Percentiles rank a stretch among this genome's conserved stretches.
Evolutionary conservation across 92 coral and sea anemone genomes (phyloP).

Genomic region (Paramuricea clavata): DNA sequence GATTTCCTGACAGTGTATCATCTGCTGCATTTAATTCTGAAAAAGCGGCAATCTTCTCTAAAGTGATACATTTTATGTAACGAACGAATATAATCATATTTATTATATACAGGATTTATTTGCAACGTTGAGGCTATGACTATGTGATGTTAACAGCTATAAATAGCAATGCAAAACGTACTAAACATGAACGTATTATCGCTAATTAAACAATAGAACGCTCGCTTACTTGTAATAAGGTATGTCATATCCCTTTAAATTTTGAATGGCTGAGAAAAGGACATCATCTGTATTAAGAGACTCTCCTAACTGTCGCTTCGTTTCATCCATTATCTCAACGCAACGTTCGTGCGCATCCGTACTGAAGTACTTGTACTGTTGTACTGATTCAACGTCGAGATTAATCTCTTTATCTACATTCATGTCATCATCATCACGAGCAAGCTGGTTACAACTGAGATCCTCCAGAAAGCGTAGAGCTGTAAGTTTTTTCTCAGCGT

Average conservation of each 20-base stretch:
- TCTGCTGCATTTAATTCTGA: too few relatives aligned
- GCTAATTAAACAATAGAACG: not conserved
- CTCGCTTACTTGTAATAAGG: not conserved
- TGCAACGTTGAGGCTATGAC: too few relatives aligned
- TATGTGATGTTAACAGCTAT: too few relatives aligned
- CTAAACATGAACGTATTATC: not conserved
- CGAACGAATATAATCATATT: too few relatives aligned
- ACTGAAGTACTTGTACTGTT: slow-evolving; percentile 33
- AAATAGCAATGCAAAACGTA: too few relatives aligned
- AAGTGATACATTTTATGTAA: too few relatives aligned
- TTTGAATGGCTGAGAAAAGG: not conserved
- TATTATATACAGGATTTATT: too few relatives aligned
- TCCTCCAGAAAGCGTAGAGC: slow-evolving; percentile 51
- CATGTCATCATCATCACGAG: slow-evolving; percentile 58
- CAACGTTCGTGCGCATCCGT: slow-evolving; percentile 26
- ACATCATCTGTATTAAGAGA: not conserved
- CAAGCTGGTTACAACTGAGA: slow-evolving; percentile 43
- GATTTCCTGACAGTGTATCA: too few relatives aligned
- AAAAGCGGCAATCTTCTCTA: too few relatives aligned
- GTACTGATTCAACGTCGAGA: slow-evolving; percentile 13
- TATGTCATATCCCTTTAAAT: not conserved
- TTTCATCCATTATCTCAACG: slow-evolving; percentile 5
- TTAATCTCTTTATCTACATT: slow-evolving; percentile 31
- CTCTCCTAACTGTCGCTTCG: not conserved
- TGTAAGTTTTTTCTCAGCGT: slow-evolving; percentile 52